phyloP scores from a whole-genome alignment of 2,797 vertebrate species.

The Podargus strigoides region DNA sequence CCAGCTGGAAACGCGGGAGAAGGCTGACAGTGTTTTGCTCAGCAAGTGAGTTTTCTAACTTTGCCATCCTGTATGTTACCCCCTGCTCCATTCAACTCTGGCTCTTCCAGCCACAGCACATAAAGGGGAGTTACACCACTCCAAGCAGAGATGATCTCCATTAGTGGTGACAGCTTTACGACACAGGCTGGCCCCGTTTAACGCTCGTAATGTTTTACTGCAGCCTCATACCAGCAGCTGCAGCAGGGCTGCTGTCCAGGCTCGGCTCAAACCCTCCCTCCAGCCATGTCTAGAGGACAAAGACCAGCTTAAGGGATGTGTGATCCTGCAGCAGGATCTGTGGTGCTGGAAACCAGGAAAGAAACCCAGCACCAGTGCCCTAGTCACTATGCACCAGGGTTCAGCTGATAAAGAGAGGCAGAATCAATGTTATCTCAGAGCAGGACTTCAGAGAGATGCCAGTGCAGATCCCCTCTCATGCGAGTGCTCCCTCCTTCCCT shows the following conservation, averaged over 20 bases:
- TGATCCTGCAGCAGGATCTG: neutral
- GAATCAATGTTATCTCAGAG: neutral
- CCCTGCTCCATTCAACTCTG: neutral
- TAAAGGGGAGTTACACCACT: neutral
- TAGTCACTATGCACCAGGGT: accelerated
- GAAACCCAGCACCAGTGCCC: neutral
- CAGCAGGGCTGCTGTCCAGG: neutral
- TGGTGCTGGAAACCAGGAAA: neutral
- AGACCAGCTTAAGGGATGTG: neutral
- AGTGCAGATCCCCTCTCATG: neutral
- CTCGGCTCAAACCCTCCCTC: neutral
- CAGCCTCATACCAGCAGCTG: neutral
- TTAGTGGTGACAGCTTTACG: conserved; percentile 2
- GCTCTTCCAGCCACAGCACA: neutral
- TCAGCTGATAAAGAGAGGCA: neutral
- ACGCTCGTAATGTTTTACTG: neutral
- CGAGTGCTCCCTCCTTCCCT: neutral
- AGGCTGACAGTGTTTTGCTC: neutral
- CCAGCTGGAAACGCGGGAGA: neutral
- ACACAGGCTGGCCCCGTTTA: neutral
- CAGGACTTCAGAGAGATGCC: neutral
- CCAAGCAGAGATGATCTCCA: neutral
- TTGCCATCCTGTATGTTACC: neutral
- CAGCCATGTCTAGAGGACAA: neutral
- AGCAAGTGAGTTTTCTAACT: neutral